Evolutionary conservation across 2,113 vertebrate species (phyloP), one percentile per base, ranked within the genome.

Genomic region (Xiphophorus couchianus): DNA sequence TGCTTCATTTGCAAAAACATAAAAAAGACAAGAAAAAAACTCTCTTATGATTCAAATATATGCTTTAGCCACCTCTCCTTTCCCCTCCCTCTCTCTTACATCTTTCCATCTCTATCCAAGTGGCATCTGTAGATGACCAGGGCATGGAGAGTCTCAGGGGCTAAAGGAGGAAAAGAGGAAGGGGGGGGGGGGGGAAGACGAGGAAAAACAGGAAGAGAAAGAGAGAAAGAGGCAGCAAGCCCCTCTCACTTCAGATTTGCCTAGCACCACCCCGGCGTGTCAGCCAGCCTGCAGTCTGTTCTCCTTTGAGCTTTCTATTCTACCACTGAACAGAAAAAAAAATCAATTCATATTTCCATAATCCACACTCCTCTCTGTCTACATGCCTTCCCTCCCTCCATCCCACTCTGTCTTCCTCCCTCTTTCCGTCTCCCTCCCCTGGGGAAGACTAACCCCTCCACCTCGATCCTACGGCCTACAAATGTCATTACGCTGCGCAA

Each of bases 291-390:
- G 94, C 95, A 95, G 92, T 92, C 94, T 95, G 96, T 95, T 95
- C 95, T 95, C 94, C 96, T 97, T 97, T 97, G 96, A 97, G 95
- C 80, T 91, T 92, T 93, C 93, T 93, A 94, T 97, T 96, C 96
- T 96, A 95, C 94, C 94, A 95, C 80, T 78, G 89, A 89, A 90
- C 79, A 86, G 83, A 78, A 85, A 83, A 96, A 97, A 97, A 99
- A 97, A 99, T 97, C 97, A 96, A 96, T 97, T 96, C 97, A 98
- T 98, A 99, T 99, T 99, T 99, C 97, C 98, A 99, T 99, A 99
- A 99, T 99, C 98, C 97, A 98, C 96, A 95, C 95, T 95, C 95
- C 96, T 96, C 95, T 94, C 95, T 96, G 94, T 95, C 95, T 93
- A 84, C 87, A 89, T 90, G 91, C 90, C 89, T 92, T 90, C 69